These are phyloP conservation scores for Chaetophractus vellerosus DNA, from an alignment of 2,797 vertebrate genomes.

Conservation along the genomic window DNA sequence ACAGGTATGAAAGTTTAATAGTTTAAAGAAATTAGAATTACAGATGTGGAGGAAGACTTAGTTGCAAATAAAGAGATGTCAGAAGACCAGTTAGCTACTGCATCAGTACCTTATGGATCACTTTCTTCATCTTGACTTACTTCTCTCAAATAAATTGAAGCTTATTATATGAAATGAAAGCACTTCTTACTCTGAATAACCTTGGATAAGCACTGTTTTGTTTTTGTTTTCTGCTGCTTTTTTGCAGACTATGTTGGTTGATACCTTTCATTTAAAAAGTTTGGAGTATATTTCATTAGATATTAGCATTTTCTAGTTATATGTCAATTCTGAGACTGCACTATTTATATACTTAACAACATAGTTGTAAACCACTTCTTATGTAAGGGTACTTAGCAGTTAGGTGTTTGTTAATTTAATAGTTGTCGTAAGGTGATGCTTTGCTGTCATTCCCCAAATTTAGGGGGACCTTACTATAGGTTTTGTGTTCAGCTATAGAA, in stretches of 20 bases:
- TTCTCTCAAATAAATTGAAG: slow-evolving; percentile 43
- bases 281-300: slow-evolving; percentile 33
- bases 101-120: neutral
- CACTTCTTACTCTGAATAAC: slow-evolving; percentile 33
- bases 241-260: slow-evolving; percentile 23
- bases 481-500: slow-evolving; percentile 30
- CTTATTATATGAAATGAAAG: neutral
- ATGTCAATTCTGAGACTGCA: neutral
- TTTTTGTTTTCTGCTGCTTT: neutral
- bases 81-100: neutral
- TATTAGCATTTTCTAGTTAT: slow-evolving; percentile 60
- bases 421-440: slow-evolving; percentile 32
- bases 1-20: slow-evolving; percentile 92
- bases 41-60: neutral
- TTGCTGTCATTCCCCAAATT: slow-evolving; percentile 17
- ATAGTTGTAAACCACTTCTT: slow-evolving; percentile 24
- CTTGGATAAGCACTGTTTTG: neutral
- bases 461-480: neutral
- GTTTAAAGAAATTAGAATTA: slow-evolving; percentile 32
- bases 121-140: slow-evolving; percentile 51
- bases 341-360: neutral
- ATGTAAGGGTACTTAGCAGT: neutral
- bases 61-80: neutral
- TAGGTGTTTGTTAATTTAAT: slow-evolving; percentile 47
- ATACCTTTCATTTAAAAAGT: slow-evolving; percentile 68